Evolutionary conservation across 2,113 vertebrate species (phyloP).

Genomic region (Eubucco bourcierii): DNA sequence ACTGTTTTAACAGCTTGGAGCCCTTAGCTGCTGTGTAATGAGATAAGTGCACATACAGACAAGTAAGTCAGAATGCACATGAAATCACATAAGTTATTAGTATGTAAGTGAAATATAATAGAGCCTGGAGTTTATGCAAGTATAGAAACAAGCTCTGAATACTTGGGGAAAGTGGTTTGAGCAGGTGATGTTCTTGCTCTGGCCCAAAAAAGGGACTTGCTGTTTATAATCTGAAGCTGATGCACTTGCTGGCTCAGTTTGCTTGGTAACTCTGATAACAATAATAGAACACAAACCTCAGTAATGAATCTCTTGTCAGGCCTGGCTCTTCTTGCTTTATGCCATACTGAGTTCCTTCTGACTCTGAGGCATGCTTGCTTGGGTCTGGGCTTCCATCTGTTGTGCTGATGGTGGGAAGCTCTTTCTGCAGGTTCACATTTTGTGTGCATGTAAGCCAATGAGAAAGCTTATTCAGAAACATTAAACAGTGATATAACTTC

Average conservation of each 20-base stretch:
- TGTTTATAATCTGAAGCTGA: constrained; percentile 32
- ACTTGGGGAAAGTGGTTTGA: not conserved
- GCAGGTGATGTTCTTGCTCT: constrained; percentile 5
- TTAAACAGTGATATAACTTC: not conserved
- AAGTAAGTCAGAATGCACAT: not conserved
- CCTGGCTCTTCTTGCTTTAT: not conserved
- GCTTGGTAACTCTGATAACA: constrained; percentile 20
- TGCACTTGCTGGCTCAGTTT: not conserved
- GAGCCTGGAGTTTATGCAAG: not conserved
- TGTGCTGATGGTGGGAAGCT: not conserved
- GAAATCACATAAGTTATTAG: not conserved
- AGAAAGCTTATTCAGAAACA: not conserved
- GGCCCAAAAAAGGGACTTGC: not conserved
- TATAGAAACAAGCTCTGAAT: not conserved
- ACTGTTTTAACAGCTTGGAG: not conserved
- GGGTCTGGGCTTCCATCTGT: not conserved
- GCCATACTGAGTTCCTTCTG: not conserved
- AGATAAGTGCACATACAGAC: not conserved
- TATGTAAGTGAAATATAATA: not conserved
- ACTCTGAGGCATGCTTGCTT: not conserved
- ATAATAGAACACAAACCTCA: constrained; percentile 33
- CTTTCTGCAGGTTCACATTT: not conserved
- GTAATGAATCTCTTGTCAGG: not conserved
- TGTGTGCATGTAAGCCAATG: not conserved
- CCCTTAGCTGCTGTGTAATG: not conserved